Evolutionary conservation across 2,797 vertebrate species (phyloP).

Genomic region (Enteromius afrohamiltoni): DNA sequence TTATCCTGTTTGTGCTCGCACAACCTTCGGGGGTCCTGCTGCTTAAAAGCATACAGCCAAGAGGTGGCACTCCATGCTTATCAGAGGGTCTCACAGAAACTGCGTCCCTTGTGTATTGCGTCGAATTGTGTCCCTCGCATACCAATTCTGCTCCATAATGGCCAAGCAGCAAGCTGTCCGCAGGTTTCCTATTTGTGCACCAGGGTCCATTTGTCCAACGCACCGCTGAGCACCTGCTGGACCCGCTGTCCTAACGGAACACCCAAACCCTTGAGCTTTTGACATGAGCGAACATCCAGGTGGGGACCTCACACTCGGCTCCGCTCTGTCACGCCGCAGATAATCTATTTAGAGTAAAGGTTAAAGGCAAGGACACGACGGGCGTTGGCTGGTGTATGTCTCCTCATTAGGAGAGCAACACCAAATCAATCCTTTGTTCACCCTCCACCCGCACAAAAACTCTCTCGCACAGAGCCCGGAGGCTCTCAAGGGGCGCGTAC

Average conservation of each 20-base stretch:
- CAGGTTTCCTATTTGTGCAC: constrained; percentile 45
- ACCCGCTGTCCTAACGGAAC: constrained; percentile 48
- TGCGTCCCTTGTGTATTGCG: no score
- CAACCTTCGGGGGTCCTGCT: constrained; percentile 37
- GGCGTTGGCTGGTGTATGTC: constrained; percentile 64
- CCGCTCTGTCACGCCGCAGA: constrained; percentile 66
- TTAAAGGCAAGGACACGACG: constrained; percentile 76
- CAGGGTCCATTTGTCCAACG: constrained; percentile 54
- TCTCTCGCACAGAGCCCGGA: constrained; percentile 19
- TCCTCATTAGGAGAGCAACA: constrained; percentile 74
- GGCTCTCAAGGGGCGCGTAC: constrained; percentile 57
- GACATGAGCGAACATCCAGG: constrained; percentile 54
- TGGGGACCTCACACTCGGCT: constrained; percentile 55
- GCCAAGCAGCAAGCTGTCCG: constrained; percentile 55
- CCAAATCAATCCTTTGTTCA: constrained; percentile 62
- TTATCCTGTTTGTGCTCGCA: constrained; percentile 29
- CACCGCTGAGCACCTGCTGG: constrained; percentile 66
- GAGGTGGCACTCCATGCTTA: constrained; percentile 75
- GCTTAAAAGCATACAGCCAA: constrained; percentile 63
- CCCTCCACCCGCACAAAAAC: neutral
- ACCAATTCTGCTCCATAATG: constrained; percentile 57
- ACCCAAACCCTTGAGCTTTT: constrained; percentile 61
- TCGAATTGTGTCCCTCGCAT: constrained; percentile 61
- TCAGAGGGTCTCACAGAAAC: constrained; percentile 57
- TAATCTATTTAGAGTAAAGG: constrained; percentile 80